phyloP scores from a whole-genome alignment of 2,888 invertebrate species.

The Ferrisia virgata region DNA sequence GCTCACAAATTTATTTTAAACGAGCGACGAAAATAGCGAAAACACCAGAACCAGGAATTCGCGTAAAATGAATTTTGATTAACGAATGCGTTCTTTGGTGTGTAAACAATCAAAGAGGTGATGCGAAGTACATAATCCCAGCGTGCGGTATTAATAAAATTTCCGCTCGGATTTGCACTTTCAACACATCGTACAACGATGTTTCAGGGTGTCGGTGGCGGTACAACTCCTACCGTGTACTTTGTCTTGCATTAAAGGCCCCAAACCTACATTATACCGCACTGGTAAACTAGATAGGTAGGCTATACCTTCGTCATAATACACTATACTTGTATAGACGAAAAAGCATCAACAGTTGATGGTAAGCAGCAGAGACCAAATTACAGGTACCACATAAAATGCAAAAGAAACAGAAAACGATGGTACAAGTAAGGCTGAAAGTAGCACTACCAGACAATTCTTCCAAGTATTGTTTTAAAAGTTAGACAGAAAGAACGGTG shows the following conservation, averaged over 20 bases:
- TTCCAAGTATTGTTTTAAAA: not conserved
- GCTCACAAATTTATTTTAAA: conserved; percentile 3
- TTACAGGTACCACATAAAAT: not conserved
- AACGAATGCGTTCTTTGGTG: conserved; percentile 1
- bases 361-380: not conserved
- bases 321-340: not conserved
- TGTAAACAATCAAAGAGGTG: conserved; percentile 14
- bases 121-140: conserved; percentile 9
- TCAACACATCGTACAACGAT: not conserved
- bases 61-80: conserved; percentile 1
- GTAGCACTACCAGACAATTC: not conserved
- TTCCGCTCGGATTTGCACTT: conserved; percentile 14
- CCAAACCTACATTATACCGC: too few species aligned
- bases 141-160: conserved; percentile 8
- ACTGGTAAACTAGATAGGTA: too few species aligned
- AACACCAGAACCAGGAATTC: not conserved
- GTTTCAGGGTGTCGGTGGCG: not conserved
- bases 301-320: too few species aligned
- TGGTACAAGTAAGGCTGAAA: not conserved
- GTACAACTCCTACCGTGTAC: not conserved
- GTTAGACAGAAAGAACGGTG: not conserved
- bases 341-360: not conserved
- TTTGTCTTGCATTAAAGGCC: not conserved
- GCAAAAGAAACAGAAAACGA: not conserved
- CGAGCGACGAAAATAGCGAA: conserved; percentile 1